Evolutionary conservation across 37 sponge, comb jelly and placozoan genomes (phyloP).

Genomic region (Dysidea cf. avara): DNA sequence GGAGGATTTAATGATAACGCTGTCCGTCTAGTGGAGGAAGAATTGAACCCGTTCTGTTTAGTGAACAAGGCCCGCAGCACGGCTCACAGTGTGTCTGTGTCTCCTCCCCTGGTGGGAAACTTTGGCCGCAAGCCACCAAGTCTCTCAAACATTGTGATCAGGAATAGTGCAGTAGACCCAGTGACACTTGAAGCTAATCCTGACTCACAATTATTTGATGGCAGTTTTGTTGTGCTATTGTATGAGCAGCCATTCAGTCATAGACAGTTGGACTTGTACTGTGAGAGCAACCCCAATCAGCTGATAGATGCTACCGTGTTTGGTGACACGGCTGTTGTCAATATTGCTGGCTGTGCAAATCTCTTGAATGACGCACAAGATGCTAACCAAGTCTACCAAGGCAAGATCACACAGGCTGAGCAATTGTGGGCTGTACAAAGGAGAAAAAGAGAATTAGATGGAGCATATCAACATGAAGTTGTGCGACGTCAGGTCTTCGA

Average conservation of each 20-base stretch:
- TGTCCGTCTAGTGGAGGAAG: neutral
- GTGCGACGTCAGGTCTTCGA: neutral
- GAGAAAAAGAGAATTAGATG: slow-evolving; percentile 2
- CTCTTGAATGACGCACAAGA: slow-evolving; percentile 57
- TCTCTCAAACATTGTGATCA: slow-evolving; percentile 38
- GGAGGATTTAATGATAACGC: slow-evolving; percentile 66
- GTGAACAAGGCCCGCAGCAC: slow-evolving; percentile 47
- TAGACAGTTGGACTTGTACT: slow-evolving; percentile 62
- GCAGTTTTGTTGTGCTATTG: slow-evolving; percentile 50
- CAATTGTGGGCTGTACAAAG: neutral
- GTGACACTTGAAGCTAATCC: neutral
- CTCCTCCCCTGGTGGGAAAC: slow-evolving; percentile 60
- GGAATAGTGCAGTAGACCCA: slow-evolving; percentile 44
- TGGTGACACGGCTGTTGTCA: slow-evolving; percentile 20
- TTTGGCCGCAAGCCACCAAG: slow-evolving; percentile 73
- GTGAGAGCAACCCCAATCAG: slow-evolving; percentile 28
- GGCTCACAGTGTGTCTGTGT: slow-evolving; percentile 33
- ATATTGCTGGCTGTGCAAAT: slow-evolving; percentile 75
- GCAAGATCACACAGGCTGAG: slow-evolving; percentile 9
- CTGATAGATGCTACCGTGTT: slow-evolving; percentile 36
- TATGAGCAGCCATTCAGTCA: slow-evolving; percentile 65
- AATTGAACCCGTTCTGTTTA: slow-evolving; percentile 62
- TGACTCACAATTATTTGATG: slow-evolving; percentile 16
- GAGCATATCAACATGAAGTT: neutral
- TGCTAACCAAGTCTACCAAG: slow-evolving; percentile 51